Percentiles rank a stretch among this genome's conserved stretches.
Evolutionary conservation across 2,113 vertebrate genomes (phyloP).

Genomic region (Actenoides lindsayi): DNA sequence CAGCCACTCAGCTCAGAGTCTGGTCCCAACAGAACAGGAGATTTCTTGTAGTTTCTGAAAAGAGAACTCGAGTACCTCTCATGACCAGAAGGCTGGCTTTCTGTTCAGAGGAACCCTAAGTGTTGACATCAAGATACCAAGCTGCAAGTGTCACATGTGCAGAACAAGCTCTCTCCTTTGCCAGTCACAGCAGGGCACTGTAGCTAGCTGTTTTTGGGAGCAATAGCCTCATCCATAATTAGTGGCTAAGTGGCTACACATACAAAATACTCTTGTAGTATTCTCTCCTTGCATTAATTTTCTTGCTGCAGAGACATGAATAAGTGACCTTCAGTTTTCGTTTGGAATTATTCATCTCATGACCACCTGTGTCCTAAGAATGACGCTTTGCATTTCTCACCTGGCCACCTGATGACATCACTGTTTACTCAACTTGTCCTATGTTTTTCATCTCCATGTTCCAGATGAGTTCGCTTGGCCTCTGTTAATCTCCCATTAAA

Average conservation of each 20-base stretch:
- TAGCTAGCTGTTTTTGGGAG: not conserved
- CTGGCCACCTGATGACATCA: not conserved
- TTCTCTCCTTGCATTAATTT: not conserved
- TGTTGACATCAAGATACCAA: not conserved
- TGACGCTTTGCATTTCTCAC: not conserved
- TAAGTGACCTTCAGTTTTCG: not conserved
- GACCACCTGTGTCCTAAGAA: not conserved
- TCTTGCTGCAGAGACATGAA: not conserved
- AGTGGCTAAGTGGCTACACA: not conserved
- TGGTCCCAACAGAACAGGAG: fast-evolving
- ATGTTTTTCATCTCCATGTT: not conserved
- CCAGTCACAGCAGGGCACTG: not conserved
- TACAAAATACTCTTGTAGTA: not conserved
- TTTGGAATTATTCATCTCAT: not conserved
- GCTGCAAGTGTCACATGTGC: not conserved
- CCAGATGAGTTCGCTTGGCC: not conserved
- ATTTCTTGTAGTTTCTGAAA: not conserved
- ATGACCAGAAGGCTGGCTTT: not conserved
- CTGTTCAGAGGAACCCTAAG: not conserved
- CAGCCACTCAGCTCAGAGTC: not conserved
- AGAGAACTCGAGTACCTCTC: not conserved
- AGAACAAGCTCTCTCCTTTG: not conserved
- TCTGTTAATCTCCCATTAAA: not conserved
- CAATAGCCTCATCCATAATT: not conserved
- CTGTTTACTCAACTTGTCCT: not conserved